Evolutionary conservation across 1,140 invertebrate species (phyloP).

Genomic region (Zophobas morio): DNA sequence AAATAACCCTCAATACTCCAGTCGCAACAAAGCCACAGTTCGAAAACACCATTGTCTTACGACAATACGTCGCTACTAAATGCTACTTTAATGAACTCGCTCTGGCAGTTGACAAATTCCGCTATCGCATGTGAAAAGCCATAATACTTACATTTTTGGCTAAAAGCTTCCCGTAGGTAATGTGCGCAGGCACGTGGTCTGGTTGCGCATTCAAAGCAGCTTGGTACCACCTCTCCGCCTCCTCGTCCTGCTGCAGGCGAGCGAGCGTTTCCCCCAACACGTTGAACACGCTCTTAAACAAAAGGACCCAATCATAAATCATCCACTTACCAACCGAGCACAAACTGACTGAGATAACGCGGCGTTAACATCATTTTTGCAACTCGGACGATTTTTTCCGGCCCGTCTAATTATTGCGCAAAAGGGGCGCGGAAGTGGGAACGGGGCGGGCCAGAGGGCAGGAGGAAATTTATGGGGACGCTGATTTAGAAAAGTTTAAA

Average conservation of each 20-base stretch:
- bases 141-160: conserved; percentile 86
- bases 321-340: conserved; percentile 47
- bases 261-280: conserved; percentile 89
- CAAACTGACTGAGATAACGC: conserved; percentile 29
- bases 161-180: conserved; percentile 92
- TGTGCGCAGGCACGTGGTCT: conserved; percentile 89
- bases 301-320: conserved; percentile 58
- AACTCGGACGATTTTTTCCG: conserved; percentile 11
- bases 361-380: conserved; percentile 27
- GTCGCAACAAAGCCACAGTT: no score
- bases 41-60: no score
- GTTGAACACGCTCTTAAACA: conserved; percentile 83
- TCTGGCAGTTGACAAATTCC: background rate
- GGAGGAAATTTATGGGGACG: no score
- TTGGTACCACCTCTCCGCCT: conserved; percentile 88
- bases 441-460: no score
- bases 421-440: background rate
- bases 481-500: no score
- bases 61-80: no score
- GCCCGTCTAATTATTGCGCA: conserved; percentile 1
- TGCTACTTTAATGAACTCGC: no score
- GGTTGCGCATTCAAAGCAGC: conserved; percentile 86
- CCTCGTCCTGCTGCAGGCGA: conserved; percentile 82
- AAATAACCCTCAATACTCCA: no score
- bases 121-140: background rate